Percentiles rank a stretch among this genome's conserved stretches.
Evolutionary conservation across 2,888 invertebrate species (phyloP).

Genomic region (Eustalomyia histrio): DNA sequence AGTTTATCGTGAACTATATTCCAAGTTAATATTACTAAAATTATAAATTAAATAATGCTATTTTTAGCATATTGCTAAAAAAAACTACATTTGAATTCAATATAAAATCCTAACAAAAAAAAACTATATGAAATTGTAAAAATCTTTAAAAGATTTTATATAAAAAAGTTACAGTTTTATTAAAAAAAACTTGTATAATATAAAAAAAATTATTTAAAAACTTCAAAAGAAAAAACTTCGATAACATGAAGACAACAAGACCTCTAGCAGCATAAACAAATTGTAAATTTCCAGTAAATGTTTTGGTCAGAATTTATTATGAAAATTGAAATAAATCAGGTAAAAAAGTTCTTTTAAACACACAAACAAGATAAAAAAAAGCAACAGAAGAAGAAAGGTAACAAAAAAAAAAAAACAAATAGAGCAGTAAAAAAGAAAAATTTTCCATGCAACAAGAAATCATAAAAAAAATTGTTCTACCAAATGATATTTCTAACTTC

Average conservation of each 20-base stretch:
- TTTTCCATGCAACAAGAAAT: conserved; percentile 14
- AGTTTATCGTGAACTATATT: too few relatives aligned
- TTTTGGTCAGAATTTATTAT: conserved; percentile 64
- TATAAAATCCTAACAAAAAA: background rate
- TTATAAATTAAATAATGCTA: too few relatives aligned
- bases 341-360: conserved; percentile 43
- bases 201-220: conserved; percentile 5
- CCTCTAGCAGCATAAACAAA: conserved; percentile 50
- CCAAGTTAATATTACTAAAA: too few relatives aligned
- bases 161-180: conserved; percentile 32
- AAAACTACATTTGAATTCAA: background rate
- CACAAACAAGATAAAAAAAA: conserved; percentile 22
- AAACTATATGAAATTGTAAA: background rate
- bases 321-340: conserved; percentile 65
- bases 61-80: too few relatives aligned
- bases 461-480: conserved; percentile 34
- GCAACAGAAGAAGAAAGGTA: conserved; percentile 3
- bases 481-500: conserved; percentile 47
- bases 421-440: background rate
- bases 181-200: conserved; percentile 27
- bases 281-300: conserved; percentile 56
- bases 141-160: conserved; percentile 1
- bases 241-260: conserved; percentile 44
- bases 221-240: conserved; percentile 27
- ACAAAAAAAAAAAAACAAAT: background rate